Evolutionary conservation across 2,888 invertebrate species (phyloP).

Genomic region (Griposia aprilina): DNA sequence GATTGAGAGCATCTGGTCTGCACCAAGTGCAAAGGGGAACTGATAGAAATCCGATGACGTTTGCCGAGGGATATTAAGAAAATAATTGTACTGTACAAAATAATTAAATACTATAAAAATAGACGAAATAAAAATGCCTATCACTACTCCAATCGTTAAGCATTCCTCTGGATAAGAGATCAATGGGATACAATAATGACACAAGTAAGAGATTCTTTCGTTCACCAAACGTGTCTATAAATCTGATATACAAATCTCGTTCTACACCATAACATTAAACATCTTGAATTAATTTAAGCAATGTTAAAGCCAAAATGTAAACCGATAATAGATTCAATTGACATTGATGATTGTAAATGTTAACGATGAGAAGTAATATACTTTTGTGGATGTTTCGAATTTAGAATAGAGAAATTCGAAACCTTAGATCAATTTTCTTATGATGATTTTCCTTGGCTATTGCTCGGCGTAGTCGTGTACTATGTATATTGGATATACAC

Average conservation of each 20-base stretch:
- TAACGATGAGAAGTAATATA: conserved; percentile 1
- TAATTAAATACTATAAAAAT: background rate
- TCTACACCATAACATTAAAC: background rate
- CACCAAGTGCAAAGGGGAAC: too few relatives aligned
- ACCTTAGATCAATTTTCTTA: background rate
- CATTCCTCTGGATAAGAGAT: background rate
- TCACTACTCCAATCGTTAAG: background rate
- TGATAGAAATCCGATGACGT: too few relatives aligned
- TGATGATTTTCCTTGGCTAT: background rate
- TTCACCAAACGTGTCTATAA: background rate
- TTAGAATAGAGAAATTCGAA: background rate
- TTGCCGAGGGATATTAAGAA: too few relatives aligned
- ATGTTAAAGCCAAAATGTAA: conserved; percentile 9
- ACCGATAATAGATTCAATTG: conserved; percentile 29
- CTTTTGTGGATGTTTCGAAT: conserved; percentile 15
- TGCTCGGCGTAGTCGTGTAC: background rate
- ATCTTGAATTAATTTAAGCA: background rate
- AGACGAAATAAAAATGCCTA: background rate
- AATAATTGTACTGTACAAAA: background rate
- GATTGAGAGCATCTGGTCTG: too few relatives aligned
- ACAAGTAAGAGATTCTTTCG: background rate
- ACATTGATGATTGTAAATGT: conserved; percentile 33
- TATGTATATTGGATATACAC: background rate
- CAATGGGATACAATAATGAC: conserved; percentile 1
- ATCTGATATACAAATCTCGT: background rate